Evolutionary conservation across 2,888 invertebrate genomes (phyloP).

Genomic region (Rhamnusium bicolor): DNA sequence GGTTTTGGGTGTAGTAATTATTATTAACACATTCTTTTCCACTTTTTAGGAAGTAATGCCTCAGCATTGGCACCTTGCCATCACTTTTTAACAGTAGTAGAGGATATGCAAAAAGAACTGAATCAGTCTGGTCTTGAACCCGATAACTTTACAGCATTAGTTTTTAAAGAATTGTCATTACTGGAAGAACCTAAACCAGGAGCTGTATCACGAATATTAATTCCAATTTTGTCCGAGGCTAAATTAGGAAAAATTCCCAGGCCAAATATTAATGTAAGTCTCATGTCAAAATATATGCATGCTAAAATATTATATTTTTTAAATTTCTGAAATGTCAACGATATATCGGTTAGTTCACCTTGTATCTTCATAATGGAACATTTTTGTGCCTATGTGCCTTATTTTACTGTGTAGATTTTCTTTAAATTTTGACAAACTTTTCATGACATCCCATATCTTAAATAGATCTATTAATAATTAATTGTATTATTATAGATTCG

Average conservation of each 20-base stretch:
- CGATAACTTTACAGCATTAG: slow-evolving; percentile 85
- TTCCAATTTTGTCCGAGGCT: slow-evolving; percentile 83
- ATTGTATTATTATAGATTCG: slow-evolving; percentile 73
- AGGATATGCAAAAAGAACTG: slow-evolving; percentile 73
- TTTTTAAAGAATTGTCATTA: slow-evolving; percentile 84
- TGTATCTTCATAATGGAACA: no score
- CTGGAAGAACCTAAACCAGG: slow-evolving; percentile 90
- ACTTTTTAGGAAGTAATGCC: slow-evolving; percentile 76
- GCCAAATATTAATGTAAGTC: slow-evolving; percentile 77
- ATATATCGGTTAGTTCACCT: no score
- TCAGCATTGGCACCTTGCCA: slow-evolving; percentile 84
- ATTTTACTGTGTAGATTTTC: no score
- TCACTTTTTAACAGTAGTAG: slow-evolving; percentile 79
- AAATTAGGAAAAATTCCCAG: slow-evolving; percentile 79
- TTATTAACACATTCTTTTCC: no score
- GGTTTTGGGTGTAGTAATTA: no score
- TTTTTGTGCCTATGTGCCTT: no score
- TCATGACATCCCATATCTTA: no score
- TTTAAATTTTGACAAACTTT: no score
- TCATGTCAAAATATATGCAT: neutral
- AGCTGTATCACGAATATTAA: slow-evolving; percentile 82
- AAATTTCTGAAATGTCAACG: no score
- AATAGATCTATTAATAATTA: no score
- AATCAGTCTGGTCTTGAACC: slow-evolving; percentile 75
- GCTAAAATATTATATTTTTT: no score